Conservation (phyloP, 1,140 invertebrate genomes). For the Meloidogyne chitwoodi region DNA sequence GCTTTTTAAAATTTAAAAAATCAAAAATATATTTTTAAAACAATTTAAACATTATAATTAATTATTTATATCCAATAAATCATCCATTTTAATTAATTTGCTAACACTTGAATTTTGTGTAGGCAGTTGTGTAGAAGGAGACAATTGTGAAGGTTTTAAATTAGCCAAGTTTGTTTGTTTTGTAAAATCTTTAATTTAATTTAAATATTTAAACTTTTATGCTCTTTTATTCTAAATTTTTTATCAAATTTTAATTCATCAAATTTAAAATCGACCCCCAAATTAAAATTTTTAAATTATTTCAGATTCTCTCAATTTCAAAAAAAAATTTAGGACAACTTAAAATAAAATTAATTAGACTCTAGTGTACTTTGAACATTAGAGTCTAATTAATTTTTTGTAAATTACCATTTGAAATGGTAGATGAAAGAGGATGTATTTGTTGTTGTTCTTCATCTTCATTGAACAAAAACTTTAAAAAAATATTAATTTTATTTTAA, state of each 20-base stretch:
- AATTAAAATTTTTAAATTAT: too few relatives aligned
- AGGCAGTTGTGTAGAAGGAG: background rate
- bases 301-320: too few relatives aligned
- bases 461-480: background rate
- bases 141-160: background rate
- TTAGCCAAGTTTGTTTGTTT: background rate
- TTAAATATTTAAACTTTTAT: too few relatives aligned
- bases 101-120: background rate
- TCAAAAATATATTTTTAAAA: too few relatives aligned
- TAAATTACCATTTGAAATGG: background rate
- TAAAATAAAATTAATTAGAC: too few relatives aligned
- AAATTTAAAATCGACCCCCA: too few relatives aligned
- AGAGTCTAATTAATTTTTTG: too few relatives aligned
- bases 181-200: background rate
- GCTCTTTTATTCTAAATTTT: too few relatives aligned
- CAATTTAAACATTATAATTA: background rate
- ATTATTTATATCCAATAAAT: constrained; percentile 6
- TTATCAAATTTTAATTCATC: too few relatives aligned
- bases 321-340: too few relatives aligned
- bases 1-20: too few relatives aligned
- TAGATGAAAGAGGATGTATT: background rate
- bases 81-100: constrained; percentile 17
- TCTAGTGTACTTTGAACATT: too few relatives aligned
- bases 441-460: background rate
- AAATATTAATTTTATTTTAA: background rate